Evolutionary conservation across 2,888 invertebrate species (phyloP).

Genomic region (Zelleria hepariella): DNA sequence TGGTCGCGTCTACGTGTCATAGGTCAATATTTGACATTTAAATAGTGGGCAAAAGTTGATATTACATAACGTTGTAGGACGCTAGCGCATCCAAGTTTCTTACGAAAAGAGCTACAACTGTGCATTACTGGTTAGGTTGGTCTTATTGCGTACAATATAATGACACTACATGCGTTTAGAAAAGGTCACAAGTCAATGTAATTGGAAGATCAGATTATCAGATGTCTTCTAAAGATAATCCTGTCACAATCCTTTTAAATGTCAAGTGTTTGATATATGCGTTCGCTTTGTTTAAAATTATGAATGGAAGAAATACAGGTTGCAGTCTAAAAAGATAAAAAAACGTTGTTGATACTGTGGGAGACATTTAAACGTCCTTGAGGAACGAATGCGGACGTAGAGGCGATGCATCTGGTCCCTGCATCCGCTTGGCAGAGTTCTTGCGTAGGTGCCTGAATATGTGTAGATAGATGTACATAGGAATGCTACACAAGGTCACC

Average conservation of each 20-base stretch:
- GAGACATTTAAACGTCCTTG: slow-evolving; percentile 33
- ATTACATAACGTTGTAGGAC: slow-evolving; percentile 38
- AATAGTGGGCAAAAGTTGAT: slow-evolving; percentile 32
- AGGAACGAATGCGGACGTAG: slow-evolving; percentile 23
- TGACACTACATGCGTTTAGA: slow-evolving; percentile 26
- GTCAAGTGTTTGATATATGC: slow-evolving; percentile 9
- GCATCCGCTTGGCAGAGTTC: slow-evolving; percentile 37
- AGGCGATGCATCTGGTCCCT: slow-evolving; percentile 26
- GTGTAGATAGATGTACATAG: no score
- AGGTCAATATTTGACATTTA: slow-evolving; percentile 67
- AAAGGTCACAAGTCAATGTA: slow-evolving; percentile 39
- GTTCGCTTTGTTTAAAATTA: neutral
- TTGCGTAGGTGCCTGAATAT: neutral
- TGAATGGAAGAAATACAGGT: neutral
- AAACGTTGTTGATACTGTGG: slow-evolving; percentile 7
- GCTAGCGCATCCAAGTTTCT: slow-evolving; percentile 15
- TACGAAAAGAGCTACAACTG: slow-evolving; percentile 41
- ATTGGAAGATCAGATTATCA: slow-evolving; percentile 34
- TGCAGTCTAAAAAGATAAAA: slow-evolving; percentile 14
- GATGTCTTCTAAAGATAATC: slow-evolving; percentile 19
- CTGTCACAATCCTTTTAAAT: slow-evolving; percentile 8
- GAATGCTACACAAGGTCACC: no score
- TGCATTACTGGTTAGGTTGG: slow-evolving; percentile 22
- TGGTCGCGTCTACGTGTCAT: slow-evolving; percentile 40
- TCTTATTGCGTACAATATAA: slow-evolving; percentile 44